Evolutionary conservation across 2,113 vertebrate species (phyloP).

Genomic region (Phalacrocorax pelagicus): DNA sequence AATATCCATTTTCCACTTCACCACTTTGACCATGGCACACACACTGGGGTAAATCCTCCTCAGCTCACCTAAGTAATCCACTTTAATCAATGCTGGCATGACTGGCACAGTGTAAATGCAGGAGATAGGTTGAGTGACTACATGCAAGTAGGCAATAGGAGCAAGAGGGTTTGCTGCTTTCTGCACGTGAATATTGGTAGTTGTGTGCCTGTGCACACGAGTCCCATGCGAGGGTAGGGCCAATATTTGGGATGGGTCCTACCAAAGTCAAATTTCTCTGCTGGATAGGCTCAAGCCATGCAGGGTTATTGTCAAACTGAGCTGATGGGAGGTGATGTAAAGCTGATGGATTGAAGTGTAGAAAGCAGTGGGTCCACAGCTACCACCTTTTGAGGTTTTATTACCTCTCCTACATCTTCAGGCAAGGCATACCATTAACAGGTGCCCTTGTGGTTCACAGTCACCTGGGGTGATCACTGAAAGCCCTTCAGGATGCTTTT

Average conservation of each 20-base stretch:
- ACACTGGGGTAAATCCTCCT: neutral
- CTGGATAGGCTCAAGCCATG: neutral
- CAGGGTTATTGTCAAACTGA: neutral
- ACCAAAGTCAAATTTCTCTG: conserved; percentile 1
- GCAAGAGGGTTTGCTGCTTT: neutral
- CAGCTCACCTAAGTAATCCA: neutral
- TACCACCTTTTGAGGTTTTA: neutral
- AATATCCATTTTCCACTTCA: conserved; percentile 47
- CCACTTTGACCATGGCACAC: neutral
- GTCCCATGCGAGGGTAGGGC: neutral
- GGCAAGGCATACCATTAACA: accelerated
- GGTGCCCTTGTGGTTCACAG: neutral
- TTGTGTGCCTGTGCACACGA: neutral
- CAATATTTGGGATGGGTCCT: neutral
- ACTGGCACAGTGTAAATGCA: neutral
- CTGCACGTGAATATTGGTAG: neutral
- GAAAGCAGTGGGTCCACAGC: neutral
- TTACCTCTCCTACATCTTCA: neutral
- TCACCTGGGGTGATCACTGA: accelerated
- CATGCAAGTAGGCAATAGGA: accelerated
- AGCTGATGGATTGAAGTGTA: neutral
- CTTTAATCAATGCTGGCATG: neutral
- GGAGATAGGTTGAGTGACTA: neutral
- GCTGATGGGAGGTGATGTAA: accelerated
- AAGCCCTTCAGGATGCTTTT: neutral